Percentiles rank a stretch among this genome's conserved stretches.
Evolutionary conservation across 2,888 invertebrate genomes (phyloP).

Genomic region (Aleiodes alternator): DNA sequence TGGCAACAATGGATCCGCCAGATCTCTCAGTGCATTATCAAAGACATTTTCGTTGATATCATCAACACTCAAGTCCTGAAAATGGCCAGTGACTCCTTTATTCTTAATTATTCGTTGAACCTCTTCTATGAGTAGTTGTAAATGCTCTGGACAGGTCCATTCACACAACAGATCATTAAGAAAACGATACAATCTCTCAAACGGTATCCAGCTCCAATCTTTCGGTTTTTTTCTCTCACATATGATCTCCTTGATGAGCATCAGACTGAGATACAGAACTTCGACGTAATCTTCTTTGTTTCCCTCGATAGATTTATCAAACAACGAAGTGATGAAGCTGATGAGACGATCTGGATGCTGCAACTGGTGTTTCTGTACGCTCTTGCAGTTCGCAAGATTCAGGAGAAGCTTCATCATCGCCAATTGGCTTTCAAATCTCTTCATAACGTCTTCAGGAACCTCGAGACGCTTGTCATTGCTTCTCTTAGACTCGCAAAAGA

Average conservation of each 20-base stretch:
- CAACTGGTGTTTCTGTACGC: conserved; percentile 69
- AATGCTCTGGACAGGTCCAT: conserved; percentile 52
- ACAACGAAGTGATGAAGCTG: conserved; percentile 69
- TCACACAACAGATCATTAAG: conserved; percentile 55
- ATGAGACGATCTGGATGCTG: conserved; percentile 71
- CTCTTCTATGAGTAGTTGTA: conserved; percentile 63
- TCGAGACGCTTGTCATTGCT: conserved; percentile 61
- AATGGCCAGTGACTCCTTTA: conserved; percentile 59
- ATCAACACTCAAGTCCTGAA: conserved; percentile 63
- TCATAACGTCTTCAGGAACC: neutral
- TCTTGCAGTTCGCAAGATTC: conserved; percentile 66
- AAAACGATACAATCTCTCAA: conserved; percentile 68
- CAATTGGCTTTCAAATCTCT: conserved; percentile 60
- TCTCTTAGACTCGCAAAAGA: conserved; percentile 57
- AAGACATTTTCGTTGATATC: conserved; percentile 74
- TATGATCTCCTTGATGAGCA: conserved; percentile 72
- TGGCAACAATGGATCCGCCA: conserved; percentile 85
- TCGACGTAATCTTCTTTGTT: conserved; percentile 61
- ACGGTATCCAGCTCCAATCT: conserved; percentile 63
- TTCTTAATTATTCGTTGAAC: conserved; percentile 67
- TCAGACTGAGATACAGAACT: conserved; percentile 69
- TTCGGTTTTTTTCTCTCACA: conserved; percentile 58
- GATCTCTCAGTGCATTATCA: conserved; percentile 81
- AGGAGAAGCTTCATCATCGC: conserved; percentile 69
- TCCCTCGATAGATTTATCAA: conserved; percentile 55